Conservation (phyloP, 35 echinoderm and acorn worm species). For the Acanthaster planci region DNA sequence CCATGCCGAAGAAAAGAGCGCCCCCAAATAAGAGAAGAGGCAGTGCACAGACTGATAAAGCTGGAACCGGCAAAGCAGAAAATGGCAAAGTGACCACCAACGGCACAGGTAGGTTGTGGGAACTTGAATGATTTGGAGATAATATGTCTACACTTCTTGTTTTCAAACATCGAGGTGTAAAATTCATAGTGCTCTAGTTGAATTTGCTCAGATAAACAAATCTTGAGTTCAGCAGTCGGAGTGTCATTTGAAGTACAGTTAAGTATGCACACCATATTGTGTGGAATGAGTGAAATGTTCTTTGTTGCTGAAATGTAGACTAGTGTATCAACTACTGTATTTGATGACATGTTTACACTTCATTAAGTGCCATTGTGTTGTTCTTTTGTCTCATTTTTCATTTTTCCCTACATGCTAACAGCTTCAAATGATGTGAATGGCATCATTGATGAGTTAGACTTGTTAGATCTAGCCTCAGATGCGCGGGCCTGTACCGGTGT, state of each 20-base stretch:
- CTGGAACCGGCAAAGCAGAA: background rate
- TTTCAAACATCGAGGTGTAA: too few relatives aligned
- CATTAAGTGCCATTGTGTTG: background rate
- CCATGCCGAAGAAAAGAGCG: constrained; percentile 78
- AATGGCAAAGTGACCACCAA: constrained; percentile 47
- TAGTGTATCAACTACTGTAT: background rate
- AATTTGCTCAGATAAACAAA: too few relatives aligned
- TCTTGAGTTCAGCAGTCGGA: too few relatives aligned
- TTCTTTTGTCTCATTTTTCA: background rate
- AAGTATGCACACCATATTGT: too few relatives aligned
- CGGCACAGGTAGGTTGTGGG: background rate
- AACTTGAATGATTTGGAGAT: too few relatives aligned
- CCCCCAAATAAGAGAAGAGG: constrained; percentile 44
- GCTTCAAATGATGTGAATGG: constrained; percentile 50
- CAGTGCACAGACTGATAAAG: constrained; percentile 36
- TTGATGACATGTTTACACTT: background rate
- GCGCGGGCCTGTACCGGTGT: constrained; percentile 79
- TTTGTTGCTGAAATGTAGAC: too few relatives aligned
- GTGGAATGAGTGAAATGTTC: too few relatives aligned
- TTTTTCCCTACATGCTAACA: background rate
- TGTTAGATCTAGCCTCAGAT: constrained; percentile 50
- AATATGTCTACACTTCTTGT: too few relatives aligned
- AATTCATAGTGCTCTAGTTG: too few relatives aligned
- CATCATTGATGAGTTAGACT: constrained; percentile 45
- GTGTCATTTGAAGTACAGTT: too few relatives aligned